These are phyloP conservation scores for Parauchenoglanis ngamensis DNA, from an alignment of 2,797 vertebrate species.

Conservation along the genomic window DNA sequence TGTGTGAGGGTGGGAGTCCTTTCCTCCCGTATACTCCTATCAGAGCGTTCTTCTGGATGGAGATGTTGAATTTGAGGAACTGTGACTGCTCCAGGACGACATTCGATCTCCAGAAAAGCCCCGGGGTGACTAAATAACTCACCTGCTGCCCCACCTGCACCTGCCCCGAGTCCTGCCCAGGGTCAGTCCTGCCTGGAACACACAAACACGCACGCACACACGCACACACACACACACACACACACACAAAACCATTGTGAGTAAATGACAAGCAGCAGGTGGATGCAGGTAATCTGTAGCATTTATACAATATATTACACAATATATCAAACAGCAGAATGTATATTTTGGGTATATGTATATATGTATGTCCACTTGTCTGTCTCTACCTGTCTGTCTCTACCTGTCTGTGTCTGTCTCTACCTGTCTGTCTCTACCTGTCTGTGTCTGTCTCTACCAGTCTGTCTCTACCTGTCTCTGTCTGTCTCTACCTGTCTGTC, in stretches of 20 bases:
- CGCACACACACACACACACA: background rate
- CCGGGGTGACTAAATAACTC: constrained; percentile 87
- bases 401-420: background rate
- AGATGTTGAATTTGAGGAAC: constrained; percentile 99
- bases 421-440: constrained; percentile 10
- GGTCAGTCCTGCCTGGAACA: constrained; percentile 89
- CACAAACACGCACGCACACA: constrained; percentile 27
- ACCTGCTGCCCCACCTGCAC: constrained; percentile 89
- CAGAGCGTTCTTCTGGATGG: constrained; percentile 95
- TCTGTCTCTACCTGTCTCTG: background rate
- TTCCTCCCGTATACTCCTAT: constrained; percentile 97
- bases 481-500: background rate
- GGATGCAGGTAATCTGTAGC: background rate
- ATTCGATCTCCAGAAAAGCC: constrained; percentile 95
- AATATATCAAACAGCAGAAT: background rate
- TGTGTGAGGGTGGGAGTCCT: constrained; percentile 94
- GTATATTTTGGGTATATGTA: constrained; percentile 31
- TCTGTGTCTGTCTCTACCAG: background rate
- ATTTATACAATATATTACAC: background rate
- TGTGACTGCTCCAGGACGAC: constrained; percentile 89
- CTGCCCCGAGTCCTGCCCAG: constrained; percentile 92
- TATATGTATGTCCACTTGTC: too few species aligned
- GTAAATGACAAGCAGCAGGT: background rate
- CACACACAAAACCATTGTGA: background rate
- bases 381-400: constrained; percentile 19